Evolutionary conservation across 2,888 invertebrate species (phyloP).

Genomic region (Hirudinaria manillensis): DNA sequence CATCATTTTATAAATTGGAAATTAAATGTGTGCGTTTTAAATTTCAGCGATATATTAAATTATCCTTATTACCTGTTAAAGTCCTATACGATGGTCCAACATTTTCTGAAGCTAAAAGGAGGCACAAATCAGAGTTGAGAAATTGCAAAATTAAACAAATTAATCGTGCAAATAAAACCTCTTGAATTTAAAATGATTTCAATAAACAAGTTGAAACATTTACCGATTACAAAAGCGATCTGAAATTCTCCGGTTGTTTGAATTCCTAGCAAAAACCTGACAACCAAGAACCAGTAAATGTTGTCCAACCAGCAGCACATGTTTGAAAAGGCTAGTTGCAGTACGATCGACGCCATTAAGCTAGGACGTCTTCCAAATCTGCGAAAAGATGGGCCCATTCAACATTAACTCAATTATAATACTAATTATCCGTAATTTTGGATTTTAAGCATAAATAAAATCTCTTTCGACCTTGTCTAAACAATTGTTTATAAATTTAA

Average conservation of each 20-base stretch:
- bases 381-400: neutral
- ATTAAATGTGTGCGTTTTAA: neutral
- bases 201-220: neutral
- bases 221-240: conserved; percentile 45
- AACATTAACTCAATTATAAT: too few species aligned
- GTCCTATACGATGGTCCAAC: conserved; percentile 28
- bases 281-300: conserved; percentile 42
- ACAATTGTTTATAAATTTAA: too few species aligned
- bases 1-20: neutral
- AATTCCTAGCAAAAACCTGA: conserved; percentile 43
- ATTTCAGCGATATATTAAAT: neutral
- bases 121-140: too few species aligned
- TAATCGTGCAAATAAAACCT: neutral
- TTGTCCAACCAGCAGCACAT: conserved; percentile 39
- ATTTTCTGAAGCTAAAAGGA: conserved; percentile 22
- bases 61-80: neutral
- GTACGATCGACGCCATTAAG: conserved; percentile 23
- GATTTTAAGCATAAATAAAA: too few species aligned
- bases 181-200: neutral
- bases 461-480: too few species aligned
- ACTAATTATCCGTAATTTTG: too few species aligned
- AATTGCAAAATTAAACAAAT: conserved; percentile 2
- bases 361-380: conserved; percentile 28
- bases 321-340: conserved; percentile 12
- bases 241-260: conserved; percentile 44